Evolutionary conservation across 2,888 invertebrate genomes (phyloP).

Genomic region (Vanessa cardui): DNA sequence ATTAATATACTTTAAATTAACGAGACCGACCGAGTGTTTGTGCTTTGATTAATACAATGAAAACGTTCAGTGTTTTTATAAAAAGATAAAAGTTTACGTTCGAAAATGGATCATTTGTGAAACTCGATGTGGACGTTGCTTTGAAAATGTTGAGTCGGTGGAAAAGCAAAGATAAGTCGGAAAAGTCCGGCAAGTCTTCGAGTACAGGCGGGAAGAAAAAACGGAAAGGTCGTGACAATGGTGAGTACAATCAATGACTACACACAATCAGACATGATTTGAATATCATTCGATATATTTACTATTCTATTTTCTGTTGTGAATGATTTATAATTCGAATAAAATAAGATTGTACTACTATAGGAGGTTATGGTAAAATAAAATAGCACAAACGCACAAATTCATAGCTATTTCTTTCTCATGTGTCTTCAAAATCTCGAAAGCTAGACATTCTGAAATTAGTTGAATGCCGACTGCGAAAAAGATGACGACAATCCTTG

Average conservation of each 20-base stretch:
- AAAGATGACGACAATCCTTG: no score
- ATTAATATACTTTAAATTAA: constrained; percentile 15
- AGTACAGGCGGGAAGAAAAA: constrained; percentile 89
- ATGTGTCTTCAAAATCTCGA: no score
- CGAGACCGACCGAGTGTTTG: constrained; percentile 4
- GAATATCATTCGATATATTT: no score
- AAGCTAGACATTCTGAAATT: no score
- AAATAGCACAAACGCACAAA: no score
- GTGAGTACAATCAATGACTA: constrained; percentile 66
- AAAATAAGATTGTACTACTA: no score
- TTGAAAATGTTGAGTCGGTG: constrained; percentile 89
- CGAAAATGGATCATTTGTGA: constrained; percentile 28
- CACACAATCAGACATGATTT: no score
- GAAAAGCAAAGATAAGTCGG: constrained; percentile 92
- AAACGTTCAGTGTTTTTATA: constrained; percentile 29
- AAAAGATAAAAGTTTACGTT: constrained; percentile 31
- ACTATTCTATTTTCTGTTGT: no score
- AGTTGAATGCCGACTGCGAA: no score
- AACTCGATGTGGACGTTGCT: constrained; percentile 29
- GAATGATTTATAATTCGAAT: no score
- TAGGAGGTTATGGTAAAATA: no score
- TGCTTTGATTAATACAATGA: constrained; percentile 12
- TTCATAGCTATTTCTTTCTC: no score
- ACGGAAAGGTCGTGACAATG: constrained; percentile 92
- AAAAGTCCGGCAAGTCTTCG: constrained; percentile 84